Conservation (phyloP, 2,888 invertebrate species). For the Meliscaeva auricollis region DNA sequence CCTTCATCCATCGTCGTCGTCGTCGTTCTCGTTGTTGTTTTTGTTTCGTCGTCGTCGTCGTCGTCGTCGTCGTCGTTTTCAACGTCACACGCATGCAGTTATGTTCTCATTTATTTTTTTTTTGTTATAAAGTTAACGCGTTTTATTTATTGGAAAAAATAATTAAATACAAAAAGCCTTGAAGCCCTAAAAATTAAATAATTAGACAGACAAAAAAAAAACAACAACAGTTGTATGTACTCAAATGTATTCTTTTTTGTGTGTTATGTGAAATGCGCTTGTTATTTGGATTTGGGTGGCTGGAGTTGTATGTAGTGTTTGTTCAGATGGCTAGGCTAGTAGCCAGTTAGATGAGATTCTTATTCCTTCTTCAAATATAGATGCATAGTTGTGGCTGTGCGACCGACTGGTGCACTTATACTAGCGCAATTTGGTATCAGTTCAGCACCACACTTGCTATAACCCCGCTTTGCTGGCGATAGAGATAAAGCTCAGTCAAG, state of each 20-base stretch:
- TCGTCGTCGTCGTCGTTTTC: slow-evolving; percentile 1
- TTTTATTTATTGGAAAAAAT: slow-evolving; percentile 41
- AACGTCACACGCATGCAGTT: slow-evolving; percentile 70
- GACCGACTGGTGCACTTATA: slow-evolving; percentile 47
- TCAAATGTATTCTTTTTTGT: slow-evolving; percentile 21
- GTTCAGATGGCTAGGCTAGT: slow-evolving; percentile 59
- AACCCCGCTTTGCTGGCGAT: not conserved
- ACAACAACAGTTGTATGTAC: slow-evolving; percentile 19
- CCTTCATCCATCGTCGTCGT: slow-evolving; percentile 13
- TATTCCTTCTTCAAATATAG: slow-evolving; percentile 42
- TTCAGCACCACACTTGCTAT: slow-evolving; percentile 1
- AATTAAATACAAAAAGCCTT: slow-evolving; percentile 38
- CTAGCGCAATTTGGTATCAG: slow-evolving; percentile 51
- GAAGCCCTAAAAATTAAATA: slow-evolving; percentile 27
- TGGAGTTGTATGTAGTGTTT: slow-evolving; percentile 29
- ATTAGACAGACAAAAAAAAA: not conserved
- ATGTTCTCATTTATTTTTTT: slow-evolving; percentile 50
- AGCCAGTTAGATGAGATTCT: slow-evolving; percentile 30
- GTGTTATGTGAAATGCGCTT: slow-evolving; percentile 41
- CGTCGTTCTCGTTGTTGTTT: not conserved
- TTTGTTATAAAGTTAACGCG: slow-evolving; percentile 41
- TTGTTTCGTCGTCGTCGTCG: not conserved
- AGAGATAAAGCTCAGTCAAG: slow-evolving; percentile 50
- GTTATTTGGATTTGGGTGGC: slow-evolving; percentile 35
- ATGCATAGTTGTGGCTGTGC: slow-evolving; percentile 14